A percentile compares a stretch with the other conserved stretches of the same genome.
phyloP scores from a whole-genome alignment of 92 coral and sea anemone species.

The Paramuricea clavata region DNA sequence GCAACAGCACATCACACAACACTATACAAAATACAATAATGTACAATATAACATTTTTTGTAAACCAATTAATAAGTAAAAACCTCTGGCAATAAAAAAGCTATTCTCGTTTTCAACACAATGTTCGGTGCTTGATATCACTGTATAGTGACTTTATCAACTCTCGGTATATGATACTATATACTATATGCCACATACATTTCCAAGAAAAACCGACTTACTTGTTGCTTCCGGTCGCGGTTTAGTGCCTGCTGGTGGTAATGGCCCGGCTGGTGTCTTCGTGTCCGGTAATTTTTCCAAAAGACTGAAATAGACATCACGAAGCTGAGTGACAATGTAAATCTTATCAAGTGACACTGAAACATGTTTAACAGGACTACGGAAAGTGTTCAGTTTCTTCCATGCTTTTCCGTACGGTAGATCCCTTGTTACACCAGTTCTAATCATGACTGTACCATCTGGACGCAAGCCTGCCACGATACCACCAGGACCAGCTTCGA shows the following conservation, averaged over 20 bases:
- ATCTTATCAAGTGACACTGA: slow-evolving; percentile 22
- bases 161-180: background rate
- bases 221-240: slow-evolving; percentile 27
- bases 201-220: background rate
- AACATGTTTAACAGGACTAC: slow-evolving; percentile 26
- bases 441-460: slow-evolving; percentile 21
- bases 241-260: slow-evolving; percentile 18
- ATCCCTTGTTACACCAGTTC: slow-evolving; percentile 23
- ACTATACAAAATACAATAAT: too few relatives aligned
- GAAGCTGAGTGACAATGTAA: slow-evolving; percentile 19
- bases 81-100: too few relatives aligned
- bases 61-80: too few relatives aligned
- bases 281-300: slow-evolving; percentile 40
- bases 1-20: too few relatives aligned
- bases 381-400: background rate
- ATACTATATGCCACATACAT: background rate
- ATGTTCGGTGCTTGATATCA: too few relatives aligned
- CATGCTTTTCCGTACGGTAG: slow-evolving; percentile 23
- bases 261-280: slow-evolving; percentile 1
- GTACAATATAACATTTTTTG: too few relatives aligned
- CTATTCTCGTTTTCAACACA: too few relatives aligned
- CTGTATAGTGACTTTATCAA: too few relatives aligned
- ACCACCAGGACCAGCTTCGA: slow-evolving; percentile 45
- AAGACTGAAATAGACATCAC: slow-evolving; percentile 12
- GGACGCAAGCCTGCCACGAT: slow-evolving; percentile 12